Percentiles rank a stretch among this genome's conserved stretches.
These are phyloP conservation scores for Agonopterix subpropinquella DNA, from an alignment of 2,888 invertebrate genomes.

Conservation along the genomic window DNA sequence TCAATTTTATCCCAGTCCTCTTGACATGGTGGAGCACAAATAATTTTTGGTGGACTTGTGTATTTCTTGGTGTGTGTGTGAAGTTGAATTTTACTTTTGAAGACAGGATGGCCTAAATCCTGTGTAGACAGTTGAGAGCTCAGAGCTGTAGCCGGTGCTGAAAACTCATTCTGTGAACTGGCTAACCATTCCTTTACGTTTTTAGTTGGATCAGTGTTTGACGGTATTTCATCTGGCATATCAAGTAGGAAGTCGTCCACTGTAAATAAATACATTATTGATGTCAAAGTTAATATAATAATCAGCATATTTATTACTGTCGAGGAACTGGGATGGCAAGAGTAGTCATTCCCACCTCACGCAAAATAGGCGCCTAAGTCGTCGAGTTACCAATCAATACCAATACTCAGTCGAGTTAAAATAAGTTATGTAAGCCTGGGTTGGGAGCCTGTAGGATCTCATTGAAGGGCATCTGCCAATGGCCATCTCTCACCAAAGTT, in stretches of 20 bases:
- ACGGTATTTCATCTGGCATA: slow-evolving; percentile 19
- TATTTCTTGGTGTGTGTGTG: slow-evolving; percentile 33
- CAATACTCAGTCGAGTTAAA: too few species aligned
- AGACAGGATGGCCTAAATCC: slow-evolving; percentile 24
- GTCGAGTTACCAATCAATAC: too few species aligned
- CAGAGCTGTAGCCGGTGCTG: slow-evolving; percentile 36
- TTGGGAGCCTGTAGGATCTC: too few species aligned
- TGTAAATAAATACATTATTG: slow-evolving; percentile 25
- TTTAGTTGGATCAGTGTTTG: slow-evolving; percentile 34
- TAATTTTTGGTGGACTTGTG: slow-evolving; percentile 27
- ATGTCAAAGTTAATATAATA: background rate
- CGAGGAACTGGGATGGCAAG: too few species aligned
- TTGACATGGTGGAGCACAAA: slow-evolving; percentile 37
- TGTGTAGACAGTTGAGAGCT: slow-evolving; percentile 37
- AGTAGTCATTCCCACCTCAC: too few species aligned
- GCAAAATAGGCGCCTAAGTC: too few species aligned
- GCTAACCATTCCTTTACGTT: slow-evolving; percentile 59
- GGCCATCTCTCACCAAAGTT: too few species aligned
- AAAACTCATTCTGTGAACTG: slow-evolving; percentile 61
- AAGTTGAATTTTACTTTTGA: slow-evolving; percentile 43
- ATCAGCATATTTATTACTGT: background rate
- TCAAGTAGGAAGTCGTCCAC: slow-evolving; percentile 45
- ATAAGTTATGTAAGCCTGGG: too few species aligned
- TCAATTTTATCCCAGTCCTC: slow-evolving; percentile 68
- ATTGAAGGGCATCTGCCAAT: too few species aligned